Conservation (phyloP, 2,888 invertebrate species). For the Erebia palarica region DNA sequence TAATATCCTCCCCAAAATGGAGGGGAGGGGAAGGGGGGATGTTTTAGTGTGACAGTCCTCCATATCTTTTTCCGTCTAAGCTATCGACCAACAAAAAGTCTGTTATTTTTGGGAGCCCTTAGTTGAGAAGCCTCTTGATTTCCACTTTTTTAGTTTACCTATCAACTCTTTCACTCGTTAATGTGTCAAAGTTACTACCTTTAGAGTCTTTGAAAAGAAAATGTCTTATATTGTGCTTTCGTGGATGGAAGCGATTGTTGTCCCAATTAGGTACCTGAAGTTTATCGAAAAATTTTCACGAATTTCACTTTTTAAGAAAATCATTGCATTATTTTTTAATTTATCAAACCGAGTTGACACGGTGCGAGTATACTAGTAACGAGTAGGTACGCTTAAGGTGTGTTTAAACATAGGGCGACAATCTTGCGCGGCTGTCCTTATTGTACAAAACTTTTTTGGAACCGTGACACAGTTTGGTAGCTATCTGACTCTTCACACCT, state of each 20-base stretch:
- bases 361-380: neutral
- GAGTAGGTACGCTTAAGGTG: neutral
- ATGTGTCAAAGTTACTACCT: slow-evolving; percentile 43
- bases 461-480: too few relatives aligned
- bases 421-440: too few relatives aligned
- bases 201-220: slow-evolving; percentile 35
- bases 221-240: slow-evolving; percentile 16
- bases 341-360: neutral
- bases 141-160: slow-evolving; percentile 30
- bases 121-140: slow-evolving; percentile 27
- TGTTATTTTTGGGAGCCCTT: neutral
- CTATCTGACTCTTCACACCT: too few relatives aligned
- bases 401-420: too few relatives aligned
- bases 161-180: slow-evolving; percentile 42
- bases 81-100: slow-evolving; percentile 16
- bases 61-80: neutral
- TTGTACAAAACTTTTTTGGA: too few relatives aligned
- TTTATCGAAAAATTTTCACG: slow-evolving; percentile 56
- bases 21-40: too few relatives aligned
- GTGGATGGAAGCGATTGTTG: slow-evolving; percentile 40
- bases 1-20: too few relatives aligned
- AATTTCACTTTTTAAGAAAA: slow-evolving; percentile 40
- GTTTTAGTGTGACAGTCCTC: too few relatives aligned
- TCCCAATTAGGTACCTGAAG: slow-evolving; percentile 78
- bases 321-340: slow-evolving; percentile 44